These are phyloP conservation scores for Nectonema munidae DNA, from an alignment of 2,888 invertebrate species.

Conservation along the genomic window DNA sequence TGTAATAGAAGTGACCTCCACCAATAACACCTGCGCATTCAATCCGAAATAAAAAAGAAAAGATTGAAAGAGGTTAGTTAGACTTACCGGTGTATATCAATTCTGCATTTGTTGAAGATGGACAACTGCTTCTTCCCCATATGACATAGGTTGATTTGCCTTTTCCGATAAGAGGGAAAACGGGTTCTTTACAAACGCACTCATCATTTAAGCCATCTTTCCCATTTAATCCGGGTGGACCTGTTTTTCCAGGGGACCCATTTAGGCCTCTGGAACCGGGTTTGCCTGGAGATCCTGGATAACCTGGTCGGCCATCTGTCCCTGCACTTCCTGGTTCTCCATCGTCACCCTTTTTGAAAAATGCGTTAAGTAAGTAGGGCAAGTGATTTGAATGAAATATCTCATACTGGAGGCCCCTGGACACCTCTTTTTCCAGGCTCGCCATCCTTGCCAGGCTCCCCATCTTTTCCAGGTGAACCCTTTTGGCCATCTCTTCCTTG, in stretches of 20 bases:
- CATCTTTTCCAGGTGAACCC: conserved; percentile 15
- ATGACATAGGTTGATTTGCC: conserved; percentile 1
- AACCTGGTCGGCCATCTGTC: too few relatives aligned
- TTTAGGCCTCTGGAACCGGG: too few relatives aligned
- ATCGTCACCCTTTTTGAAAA: conserved; percentile 12
- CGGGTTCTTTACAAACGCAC: conserved; percentile 8
- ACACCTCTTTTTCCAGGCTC: conserved; percentile 11
- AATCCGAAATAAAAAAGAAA: too few relatives aligned
- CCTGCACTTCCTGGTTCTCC: conserved; percentile 15
- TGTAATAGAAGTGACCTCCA: conserved; percentile 8
- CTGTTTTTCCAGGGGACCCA: too few relatives aligned
- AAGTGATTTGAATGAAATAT: too few relatives aligned
- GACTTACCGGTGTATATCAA: conserved; percentile 1
- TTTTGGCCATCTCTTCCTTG: conserved; percentile 13
- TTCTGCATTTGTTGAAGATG: not conserved
- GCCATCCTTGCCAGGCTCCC: conserved; percentile 1
- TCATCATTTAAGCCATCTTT: conserved; percentile 10
- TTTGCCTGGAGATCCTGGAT: too few relatives aligned
- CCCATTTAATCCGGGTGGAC: too few relatives aligned
- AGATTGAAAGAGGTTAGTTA: too few relatives aligned
- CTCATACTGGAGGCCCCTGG: not conserved
- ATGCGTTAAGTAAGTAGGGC: too few relatives aligned
- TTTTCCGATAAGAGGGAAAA: not conserved
- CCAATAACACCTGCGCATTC: not conserved
- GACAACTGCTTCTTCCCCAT: conserved; percentile 1